Evolutionary conservation across 2,888 invertebrate genomes (phyloP), one percentile per base, ranked within the genome.

Genomic region (Parnassius apollo): DNA sequence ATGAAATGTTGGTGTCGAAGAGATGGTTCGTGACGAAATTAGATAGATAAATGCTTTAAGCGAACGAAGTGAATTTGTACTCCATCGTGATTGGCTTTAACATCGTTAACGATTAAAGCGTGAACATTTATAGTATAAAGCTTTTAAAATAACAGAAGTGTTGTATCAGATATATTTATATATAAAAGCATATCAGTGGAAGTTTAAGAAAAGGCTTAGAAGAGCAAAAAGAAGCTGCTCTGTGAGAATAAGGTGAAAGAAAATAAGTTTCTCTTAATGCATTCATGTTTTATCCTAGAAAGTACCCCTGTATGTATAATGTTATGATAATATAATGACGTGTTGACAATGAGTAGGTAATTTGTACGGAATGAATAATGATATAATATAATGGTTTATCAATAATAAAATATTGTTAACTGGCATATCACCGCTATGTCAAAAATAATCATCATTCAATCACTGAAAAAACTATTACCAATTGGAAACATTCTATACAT

Each of bases 141-240:
- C 64, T 11, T 53, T 53, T 25, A 18, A 49, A 22, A 51, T 35
- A 59, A 59, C 10, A 56, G 48, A 57, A 59, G 59, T 64, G 59
- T 48, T 22, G 48, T 11, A 42, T 44, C 25, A 59, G 62, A 55
- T 59, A 50, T 22, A 51, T 49, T 44, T n/a, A 57, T 42, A 42
- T 46, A 35, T n/a, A 25, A 62, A 58, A 11, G 49, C 57, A 44
- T 42, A 58, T 49, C 18, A 59, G 59, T 55, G 44, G 44, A 44
- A 45, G 44, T 45, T 49, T 18, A 53, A 58, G 62, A 59, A 44
- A 51, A 56, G 59, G 35, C 53, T 58, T 42, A 50, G 55, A 63
- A 78, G 81, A 85, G 81, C 81, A 78, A 83, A 77, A 80, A 35
- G 77, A 89, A 86, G 85, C 83, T 76, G 77, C 65, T 73, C 74